phyloP scores from a whole-genome alignment of 2,113 vertebrate genomes.

The Grallaria varia region DNA sequence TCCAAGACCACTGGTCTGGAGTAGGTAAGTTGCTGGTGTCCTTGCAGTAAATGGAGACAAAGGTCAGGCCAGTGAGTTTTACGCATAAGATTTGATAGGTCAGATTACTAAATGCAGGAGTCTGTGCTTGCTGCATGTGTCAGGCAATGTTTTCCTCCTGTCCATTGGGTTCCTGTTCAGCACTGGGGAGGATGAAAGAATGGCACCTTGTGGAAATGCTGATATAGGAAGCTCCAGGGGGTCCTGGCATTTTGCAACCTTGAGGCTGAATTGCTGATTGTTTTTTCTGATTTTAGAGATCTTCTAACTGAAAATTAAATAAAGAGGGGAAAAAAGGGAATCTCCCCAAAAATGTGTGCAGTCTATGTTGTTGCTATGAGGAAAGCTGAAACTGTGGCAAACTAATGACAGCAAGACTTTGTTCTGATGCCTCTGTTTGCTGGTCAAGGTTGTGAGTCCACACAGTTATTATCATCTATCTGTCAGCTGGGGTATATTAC shows the following conservation, averaged over 20 bases:
- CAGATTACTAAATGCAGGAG: not conserved
- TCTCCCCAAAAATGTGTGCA: not conserved
- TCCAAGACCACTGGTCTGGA: not conserved
- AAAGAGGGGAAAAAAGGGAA: accelerated
- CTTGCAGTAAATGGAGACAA: not conserved
- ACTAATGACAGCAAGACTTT: not conserved
- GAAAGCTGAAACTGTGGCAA: not conserved
- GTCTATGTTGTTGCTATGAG: not conserved
- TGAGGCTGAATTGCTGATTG: not conserved
- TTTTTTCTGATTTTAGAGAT: not conserved
- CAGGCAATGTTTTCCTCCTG: not conserved
- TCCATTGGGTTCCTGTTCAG: not conserved
- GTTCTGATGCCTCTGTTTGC: not conserved
- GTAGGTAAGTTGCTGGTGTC: not conserved
- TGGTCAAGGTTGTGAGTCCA: not conserved
- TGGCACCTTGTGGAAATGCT: not conserved
- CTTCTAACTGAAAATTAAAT: not conserved
- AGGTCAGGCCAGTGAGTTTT: not conserved
- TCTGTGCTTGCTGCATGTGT: not conserved
- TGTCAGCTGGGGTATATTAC: not conserved
- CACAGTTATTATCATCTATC: not conserved
- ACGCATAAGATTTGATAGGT: not conserved
- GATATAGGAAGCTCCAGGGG: not conserved
- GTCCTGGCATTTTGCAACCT: not conserved
- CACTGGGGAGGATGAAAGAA: not conserved